Base-by-base conservation (phyloP, 2,113 vertebrate genomes). In the Nothoprocta pentlandii region DNA sequence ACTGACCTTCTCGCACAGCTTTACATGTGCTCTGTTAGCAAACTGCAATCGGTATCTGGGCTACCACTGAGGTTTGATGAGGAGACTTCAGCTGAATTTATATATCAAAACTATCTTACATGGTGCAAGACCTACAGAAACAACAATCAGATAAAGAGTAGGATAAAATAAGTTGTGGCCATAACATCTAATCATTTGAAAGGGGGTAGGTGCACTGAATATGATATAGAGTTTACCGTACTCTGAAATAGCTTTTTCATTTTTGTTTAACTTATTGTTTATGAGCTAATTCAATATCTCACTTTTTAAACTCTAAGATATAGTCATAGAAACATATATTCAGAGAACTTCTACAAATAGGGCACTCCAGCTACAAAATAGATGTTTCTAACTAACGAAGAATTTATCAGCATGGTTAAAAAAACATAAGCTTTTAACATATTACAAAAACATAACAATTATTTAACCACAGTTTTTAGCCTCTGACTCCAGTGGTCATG, bases 261-360 rank as follows among this genome's bases (percentile, higher is more conserved):
- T 86, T 78, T 63, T 61, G 25, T 90, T 88, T 36, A n/a, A 16
- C 0, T 0, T 69, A 17, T 36, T 81, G 63, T 11, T 81, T 92
- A 79, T 41, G 26, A 86, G 66, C 53, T 90, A 58, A 76, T 87
- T 59, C 13, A 74, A 69, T 8, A 61, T 80, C 80, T 75, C 39
- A 75, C 22, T 89, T 88, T 90, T 86, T 30, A 86, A 62, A 58
- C 11, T 80, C 68, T 66, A n/a, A 85, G 62, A 66, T 94, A 75
- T n/a, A 22, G 56, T 81, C 44, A 28, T 61, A 89, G 91, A 54
- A 89, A 86, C 14, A 17, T 69, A 9, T 6, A 59, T 75, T 75
- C 30, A 32, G 82, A 6, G 56, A 80, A 80, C 28, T 44, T 14
- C 25, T 86, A 34, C 71, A 93, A 94, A 66, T 9, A 86, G 46